phyloP scores from a whole-genome alignment of 64 coral and sea anemone genomes.

The Porites australiensis region DNA sequence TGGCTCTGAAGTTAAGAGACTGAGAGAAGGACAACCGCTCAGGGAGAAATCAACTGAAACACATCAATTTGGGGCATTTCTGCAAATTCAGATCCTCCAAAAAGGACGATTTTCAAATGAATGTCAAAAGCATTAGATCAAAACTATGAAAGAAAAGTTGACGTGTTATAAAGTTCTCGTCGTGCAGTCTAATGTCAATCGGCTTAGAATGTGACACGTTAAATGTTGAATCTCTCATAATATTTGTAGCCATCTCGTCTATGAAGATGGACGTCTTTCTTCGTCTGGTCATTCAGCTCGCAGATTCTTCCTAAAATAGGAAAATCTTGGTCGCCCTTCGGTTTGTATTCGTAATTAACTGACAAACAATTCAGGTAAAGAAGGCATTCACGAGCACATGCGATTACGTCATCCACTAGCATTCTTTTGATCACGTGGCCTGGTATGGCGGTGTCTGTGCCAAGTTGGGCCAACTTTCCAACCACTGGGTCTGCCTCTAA shows the following conservation, averaged over 20 bases:
- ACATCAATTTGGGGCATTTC: too few species aligned
- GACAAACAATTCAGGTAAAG: conserved; percentile 45
- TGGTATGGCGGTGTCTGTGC: not conserved
- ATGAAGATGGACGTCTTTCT: not conserved
- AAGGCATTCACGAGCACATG: conserved; percentile 76
- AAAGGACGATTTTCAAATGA: too few species aligned
- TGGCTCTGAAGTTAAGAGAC: too few species aligned
- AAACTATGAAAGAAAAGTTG: too few species aligned
- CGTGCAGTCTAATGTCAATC: too few species aligned
- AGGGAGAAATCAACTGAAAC: too few species aligned
- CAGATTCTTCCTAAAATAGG: conserved; percentile 26
- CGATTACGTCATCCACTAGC: conserved; percentile 53
- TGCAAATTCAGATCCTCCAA: too few species aligned
- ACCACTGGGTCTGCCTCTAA: conserved; percentile 14
- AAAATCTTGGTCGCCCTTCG: not conserved
- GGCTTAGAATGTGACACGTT: not conserved
- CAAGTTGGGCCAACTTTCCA: conserved; percentile 12
- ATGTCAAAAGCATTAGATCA: too few species aligned
- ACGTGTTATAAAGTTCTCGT: too few species aligned
- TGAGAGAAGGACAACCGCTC: too few species aligned
- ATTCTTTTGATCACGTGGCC: conserved; percentile 36
- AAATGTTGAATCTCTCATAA: conserved; percentile 45
- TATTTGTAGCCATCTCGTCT: conserved; percentile 35
- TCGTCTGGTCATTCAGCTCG: conserved; percentile 47
- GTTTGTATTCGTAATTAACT: conserved; percentile 58